Evolutionary conservation across 2,113 vertebrate genomes (phyloP).

Genomic region (Pterocles gutturalis): DNA sequence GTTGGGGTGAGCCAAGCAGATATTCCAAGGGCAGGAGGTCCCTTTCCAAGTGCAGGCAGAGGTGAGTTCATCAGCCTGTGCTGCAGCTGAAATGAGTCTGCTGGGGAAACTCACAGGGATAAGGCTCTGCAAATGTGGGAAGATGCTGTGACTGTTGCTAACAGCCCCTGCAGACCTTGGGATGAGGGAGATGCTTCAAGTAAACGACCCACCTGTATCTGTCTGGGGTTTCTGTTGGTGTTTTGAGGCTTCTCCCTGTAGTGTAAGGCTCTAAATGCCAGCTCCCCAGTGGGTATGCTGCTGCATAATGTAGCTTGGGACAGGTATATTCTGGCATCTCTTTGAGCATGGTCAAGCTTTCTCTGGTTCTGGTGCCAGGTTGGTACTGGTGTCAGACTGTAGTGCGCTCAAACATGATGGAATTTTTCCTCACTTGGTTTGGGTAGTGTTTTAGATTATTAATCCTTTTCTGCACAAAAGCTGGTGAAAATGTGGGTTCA

Average conservation of each 20-base stretch:
- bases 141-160: neutral
- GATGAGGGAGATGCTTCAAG: neutral
- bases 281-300: accelerated
- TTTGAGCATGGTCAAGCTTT: accelerated
- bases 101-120: accelerated
- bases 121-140: neutral
- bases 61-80: neutral
- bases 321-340: neutral
- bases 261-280: neutral
- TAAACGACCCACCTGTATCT: neutral
- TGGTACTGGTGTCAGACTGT: accelerated
- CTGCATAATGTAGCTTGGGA: neutral
- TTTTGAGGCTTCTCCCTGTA: neutral
- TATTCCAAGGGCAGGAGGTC: neutral
- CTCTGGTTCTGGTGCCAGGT: accelerated
- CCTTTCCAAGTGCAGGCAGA: neutral
- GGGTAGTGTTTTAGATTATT: neutral
- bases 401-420: accelerated
- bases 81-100: neutral
- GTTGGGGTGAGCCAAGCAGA: accelerated
- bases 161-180: accelerated
- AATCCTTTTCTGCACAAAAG: neutral
- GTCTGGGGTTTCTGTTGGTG: neutral
- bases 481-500: neutral
- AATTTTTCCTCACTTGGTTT: neutral